Base-by-base conservation (phyloP, 2,888 invertebrate species). In the Ariolimax columbianus region DNA sequence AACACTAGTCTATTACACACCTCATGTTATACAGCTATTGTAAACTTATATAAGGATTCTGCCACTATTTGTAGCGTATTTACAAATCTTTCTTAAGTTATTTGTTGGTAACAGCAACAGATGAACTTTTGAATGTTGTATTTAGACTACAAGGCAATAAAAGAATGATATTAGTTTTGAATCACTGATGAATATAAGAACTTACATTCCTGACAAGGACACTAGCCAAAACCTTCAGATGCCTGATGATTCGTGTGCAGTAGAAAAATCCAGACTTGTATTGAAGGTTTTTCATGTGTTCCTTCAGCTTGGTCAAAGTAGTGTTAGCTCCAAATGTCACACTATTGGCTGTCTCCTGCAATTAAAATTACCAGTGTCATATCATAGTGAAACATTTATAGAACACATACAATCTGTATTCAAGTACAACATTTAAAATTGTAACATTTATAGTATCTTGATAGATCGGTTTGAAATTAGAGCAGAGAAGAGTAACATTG, bases 181-280 rank as follows among this genome's bases (percentile, higher is more conserved):
- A 55, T 17, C n/a, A 23, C n/a, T n/a, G n/a, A n/a, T n/a, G n/a
- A n/a, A n/a, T 2, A 63, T n/a, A n/a, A 73, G 6, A 7, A 78
- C 87, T 83, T 63, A 87, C 87, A 83, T 87, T 87, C 75, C 87
- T 86, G 82, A 87, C 86, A 63, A 87, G 82, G 3, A 82, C 82
- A 51, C 84, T 87, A 36, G 86, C 87, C 26, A 87, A 75, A 36
- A 86, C 80, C 51, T 87, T 87, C 38, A 87, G 84, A 77, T 87
- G 87, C 63, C 83, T 77, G 63, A 86, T 70, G 19, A 87, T 78
- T 38, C 59, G 70, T 36, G 47, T 55, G 43, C 79, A 84, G 59
- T 84, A 87, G 33, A 70, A 51, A 66, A 83, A 87, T 23, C 87
- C 87, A 26, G 87, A 77, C 51, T 83, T 86, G 86, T 79, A 38